Conservation (phyloP, 2,797 vertebrate species). For the Clarias pachynema region DNA sequence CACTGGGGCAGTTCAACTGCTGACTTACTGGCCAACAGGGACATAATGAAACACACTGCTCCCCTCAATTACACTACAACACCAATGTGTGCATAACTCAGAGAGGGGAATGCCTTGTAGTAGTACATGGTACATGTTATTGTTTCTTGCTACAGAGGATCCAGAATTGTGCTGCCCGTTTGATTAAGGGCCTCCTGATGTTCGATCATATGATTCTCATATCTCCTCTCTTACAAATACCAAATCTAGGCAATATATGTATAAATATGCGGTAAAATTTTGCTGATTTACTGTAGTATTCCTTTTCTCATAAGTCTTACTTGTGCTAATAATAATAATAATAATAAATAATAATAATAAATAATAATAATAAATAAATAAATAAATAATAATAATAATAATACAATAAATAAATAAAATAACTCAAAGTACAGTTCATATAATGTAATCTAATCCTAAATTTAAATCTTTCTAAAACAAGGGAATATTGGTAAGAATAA, state of each 20-base stretch:
- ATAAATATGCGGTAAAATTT: not conserved
- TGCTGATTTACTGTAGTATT: not conserved
- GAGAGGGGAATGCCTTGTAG: not conserved
- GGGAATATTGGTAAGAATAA: not conserved
- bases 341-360: no score
- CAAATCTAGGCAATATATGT: not conserved
- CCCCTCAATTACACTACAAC: slow-evolving; percentile 11
- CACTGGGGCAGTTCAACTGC: slow-evolving; percentile 24
- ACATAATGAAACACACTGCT: slow-evolving; percentile 34
- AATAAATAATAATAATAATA: not conserved
- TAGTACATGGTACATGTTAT: not conserved
- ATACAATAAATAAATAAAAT: no score
- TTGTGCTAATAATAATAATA: no score
- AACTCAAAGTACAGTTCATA: not conserved
- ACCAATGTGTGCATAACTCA: slow-evolving; percentile 2
- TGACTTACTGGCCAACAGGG: slow-evolving; percentile 26
- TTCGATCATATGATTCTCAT: not conserved
- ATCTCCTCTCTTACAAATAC: not conserved
- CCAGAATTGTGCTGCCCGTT: not conserved
- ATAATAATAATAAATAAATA: no score
- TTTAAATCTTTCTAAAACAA: not conserved
- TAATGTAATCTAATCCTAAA: no score
- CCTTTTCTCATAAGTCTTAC: not conserved
- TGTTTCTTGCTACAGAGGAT: not conserved
- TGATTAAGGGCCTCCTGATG: not conserved